Evolutionary conservation across 2,113 vertebrate genomes (phyloP).

Genomic region (Lycaon pictus): DNA sequence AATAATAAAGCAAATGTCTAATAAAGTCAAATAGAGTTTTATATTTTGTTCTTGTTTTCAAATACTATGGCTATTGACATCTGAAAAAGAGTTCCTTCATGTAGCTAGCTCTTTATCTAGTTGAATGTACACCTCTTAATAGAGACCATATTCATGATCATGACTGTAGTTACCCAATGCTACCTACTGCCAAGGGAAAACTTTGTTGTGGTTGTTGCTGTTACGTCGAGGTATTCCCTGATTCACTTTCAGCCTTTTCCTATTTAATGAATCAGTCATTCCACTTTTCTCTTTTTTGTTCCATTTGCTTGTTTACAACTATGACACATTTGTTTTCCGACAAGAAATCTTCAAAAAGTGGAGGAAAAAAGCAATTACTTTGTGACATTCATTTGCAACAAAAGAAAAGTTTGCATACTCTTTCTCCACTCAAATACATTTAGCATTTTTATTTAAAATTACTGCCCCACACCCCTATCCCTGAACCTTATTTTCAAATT

Average conservation of each 20-base stretch:
- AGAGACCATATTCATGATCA: neutral
- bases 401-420: neutral
- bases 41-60: neutral
- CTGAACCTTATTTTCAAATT: neutral
- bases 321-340: neutral
- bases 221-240: neutral
- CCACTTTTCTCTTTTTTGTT: neutral
- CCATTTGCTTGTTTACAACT: neutral
- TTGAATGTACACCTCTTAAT: neutral
- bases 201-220: too few species aligned
- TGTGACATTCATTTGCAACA: neutral
- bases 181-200: neutral
- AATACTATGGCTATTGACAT: neutral
- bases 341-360: neutral
- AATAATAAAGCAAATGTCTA: neutral
- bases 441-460: neutral
- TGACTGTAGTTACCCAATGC: neutral
- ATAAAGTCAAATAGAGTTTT: neutral
- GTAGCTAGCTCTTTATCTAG: neutral
- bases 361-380: neutral
- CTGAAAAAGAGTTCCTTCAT: neutral
- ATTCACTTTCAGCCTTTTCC: neutral
- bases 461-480: neutral
- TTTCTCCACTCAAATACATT: neutral
- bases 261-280: neutral